phyloP scores from a whole-genome alignment of 2,888 invertebrate species.

The Tenthredo distinguenda region DNA sequence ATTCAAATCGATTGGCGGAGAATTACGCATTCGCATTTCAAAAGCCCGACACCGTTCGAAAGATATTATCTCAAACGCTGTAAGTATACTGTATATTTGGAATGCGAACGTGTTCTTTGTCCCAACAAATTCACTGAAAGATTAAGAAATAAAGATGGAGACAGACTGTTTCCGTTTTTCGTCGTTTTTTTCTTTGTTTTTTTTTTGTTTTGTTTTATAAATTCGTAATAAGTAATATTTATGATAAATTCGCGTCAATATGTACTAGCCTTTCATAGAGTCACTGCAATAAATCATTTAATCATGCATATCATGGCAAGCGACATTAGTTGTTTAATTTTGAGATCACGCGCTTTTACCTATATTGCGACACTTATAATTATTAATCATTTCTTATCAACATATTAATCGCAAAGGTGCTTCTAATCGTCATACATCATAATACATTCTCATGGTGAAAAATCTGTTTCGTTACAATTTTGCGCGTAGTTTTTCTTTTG shows the following conservation, averaged over 20 bases:
- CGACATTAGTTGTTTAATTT: constrained; percentile 51
- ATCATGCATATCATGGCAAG: constrained; percentile 57
- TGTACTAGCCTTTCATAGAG: constrained; percentile 25
- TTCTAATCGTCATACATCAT: constrained; percentile 23
- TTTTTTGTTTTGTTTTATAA: not conserved
- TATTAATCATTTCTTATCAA: constrained; percentile 52
- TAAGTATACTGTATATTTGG: constrained; percentile 45
- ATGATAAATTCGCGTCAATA: constrained; percentile 12
- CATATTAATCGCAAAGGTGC: constrained; percentile 37
- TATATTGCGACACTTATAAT: constrained; percentile 55
- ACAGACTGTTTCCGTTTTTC: not conserved
- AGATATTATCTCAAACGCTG: not conserved
- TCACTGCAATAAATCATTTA: constrained; percentile 51
- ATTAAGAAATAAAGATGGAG: not conserved
- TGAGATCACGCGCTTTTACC: constrained; percentile 66
- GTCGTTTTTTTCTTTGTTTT: not conserved
- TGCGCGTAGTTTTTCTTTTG: not conserved
- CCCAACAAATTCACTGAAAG: not conserved
- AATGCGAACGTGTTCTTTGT: not conserved
- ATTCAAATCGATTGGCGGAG: not conserved
- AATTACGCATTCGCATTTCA: not conserved
- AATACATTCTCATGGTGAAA: not conserved
- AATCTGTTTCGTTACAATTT: not conserved
- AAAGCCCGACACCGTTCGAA: not conserved
- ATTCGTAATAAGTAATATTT: not conserved